Evolutionary conservation across 2,888 invertebrate genomes (phyloP).

Genomic region (Gymnosoma rotundatum): DNA sequence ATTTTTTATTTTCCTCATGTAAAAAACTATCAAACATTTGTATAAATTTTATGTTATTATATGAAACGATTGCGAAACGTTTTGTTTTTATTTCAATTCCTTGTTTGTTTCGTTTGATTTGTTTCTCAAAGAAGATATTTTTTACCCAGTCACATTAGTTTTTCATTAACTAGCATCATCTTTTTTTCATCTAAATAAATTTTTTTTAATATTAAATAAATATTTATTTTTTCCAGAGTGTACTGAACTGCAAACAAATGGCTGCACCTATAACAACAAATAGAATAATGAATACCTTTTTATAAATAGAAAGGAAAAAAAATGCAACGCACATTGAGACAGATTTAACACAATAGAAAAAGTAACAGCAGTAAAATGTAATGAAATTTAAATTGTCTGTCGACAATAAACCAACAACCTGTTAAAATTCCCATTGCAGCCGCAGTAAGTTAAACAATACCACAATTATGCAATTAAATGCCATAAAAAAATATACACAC

Average conservation of each 20-base stretch:
- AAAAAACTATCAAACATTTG: too few relatives aligned
- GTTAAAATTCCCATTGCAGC: slow-evolving; percentile 72
- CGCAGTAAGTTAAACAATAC: slow-evolving; percentile 68
- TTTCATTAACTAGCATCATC: too few relatives aligned
- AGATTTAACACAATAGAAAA: slow-evolving; percentile 19
- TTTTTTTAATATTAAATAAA: too few relatives aligned
- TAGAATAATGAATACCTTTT: slow-evolving; percentile 1
- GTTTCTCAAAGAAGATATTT: too few relatives aligned
- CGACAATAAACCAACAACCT: slow-evolving; percentile 72
- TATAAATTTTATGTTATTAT: too few relatives aligned
- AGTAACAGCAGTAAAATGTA: slow-evolving; percentile 38
- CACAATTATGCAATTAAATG: slow-evolving; percentile 71
- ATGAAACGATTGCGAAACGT: too few relatives aligned
- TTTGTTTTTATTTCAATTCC: too few relatives aligned
- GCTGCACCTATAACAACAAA: not conserved
- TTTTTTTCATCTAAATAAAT: too few relatives aligned
- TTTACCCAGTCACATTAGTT: too few relatives aligned
- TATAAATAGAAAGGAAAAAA: not conserved
- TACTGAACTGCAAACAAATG: slow-evolving; percentile 4
- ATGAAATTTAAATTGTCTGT: slow-evolving; percentile 71
- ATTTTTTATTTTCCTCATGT: too few relatives aligned
- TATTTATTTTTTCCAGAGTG: slow-evolving; percentile 14
- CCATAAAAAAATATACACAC: slow-evolving; percentile 33
- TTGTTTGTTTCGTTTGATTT: too few relatives aligned
- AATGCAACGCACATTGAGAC: not conserved